These are phyloP conservation scores for Ceyx margarethae DNA, from an alignment of 2,113 vertebrate genomes.

Conservation along the genomic window DNA sequence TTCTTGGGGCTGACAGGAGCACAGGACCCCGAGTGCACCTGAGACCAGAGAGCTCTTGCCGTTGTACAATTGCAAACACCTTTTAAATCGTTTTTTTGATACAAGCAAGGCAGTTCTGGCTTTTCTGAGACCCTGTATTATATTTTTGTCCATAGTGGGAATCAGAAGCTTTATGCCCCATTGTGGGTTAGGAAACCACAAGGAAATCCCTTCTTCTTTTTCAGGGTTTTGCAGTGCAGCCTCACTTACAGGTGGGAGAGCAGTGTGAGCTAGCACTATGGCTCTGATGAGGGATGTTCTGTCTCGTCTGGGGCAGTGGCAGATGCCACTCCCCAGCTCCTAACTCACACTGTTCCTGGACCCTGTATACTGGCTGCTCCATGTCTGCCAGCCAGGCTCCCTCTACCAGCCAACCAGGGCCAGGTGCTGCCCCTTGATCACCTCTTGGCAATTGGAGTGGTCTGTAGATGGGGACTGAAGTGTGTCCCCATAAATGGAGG, in stretches of 20 bases:
- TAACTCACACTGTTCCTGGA: rapidly evolving
- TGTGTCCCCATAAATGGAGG: neutral
- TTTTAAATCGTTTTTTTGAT: neutral
- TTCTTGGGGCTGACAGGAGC: neutral
- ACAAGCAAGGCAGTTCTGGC: neutral
- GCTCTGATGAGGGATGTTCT: neutral
- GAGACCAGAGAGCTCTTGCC: neutral
- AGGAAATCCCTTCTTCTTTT: neutral
- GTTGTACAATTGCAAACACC: neutral
- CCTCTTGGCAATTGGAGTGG: rapidly evolving
- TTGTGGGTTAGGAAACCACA: neutral
- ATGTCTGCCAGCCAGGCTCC: neutral
- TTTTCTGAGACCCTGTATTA: neutral
- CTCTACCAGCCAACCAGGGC: neutral
- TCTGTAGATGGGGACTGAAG: neutral
- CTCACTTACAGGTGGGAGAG: neutral
- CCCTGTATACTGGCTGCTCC: neutral
- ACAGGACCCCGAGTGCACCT: rapidly evolving
- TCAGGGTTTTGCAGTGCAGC: neutral
- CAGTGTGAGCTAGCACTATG: rapidly evolving
- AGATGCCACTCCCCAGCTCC: neutral
- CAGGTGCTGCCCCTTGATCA: rapidly evolving
- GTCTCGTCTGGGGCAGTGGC: neutral
- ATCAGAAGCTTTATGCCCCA: neutral
- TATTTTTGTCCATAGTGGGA: neutral